These are phyloP conservation scores for Cephus pulcher DNA, from an alignment of 2,888 invertebrate genomes.

Conservation along the genomic window DNA sequence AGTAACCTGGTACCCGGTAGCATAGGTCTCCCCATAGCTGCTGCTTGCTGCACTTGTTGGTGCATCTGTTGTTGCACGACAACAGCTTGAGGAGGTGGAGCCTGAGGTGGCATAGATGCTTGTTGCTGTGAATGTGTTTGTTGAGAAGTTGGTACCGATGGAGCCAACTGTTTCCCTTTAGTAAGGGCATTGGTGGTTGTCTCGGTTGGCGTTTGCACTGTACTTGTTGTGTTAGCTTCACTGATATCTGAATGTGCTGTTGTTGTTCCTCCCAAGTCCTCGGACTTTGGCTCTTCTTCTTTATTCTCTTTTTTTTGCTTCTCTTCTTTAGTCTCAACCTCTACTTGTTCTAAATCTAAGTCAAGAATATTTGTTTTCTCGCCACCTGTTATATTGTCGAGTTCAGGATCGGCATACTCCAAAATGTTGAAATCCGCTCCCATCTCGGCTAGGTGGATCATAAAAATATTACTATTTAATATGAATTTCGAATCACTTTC, in stretches of 20 bases:
- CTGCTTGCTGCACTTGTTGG: conserved; percentile 75
- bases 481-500: not conserved
- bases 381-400: conserved; percentile 83
- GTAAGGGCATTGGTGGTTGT: conserved; percentile 40
- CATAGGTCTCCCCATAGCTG: conserved; percentile 71
- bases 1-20: conserved; percentile 69
- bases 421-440: conserved; percentile 95
- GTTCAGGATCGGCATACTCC: conserved; percentile 94
- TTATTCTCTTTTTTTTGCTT: conserved; percentile 65
- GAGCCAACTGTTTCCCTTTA: conserved; percentile 44
- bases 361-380: conserved; percentile 89
- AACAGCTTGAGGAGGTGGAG: conserved; percentile 55
- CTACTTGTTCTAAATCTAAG: conserved; percentile 83
- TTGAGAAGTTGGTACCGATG: conserved; percentile 43
- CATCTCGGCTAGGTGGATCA: conserved; percentile 77
- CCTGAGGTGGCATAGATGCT: conserved; percentile 57
- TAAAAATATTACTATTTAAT: conserved; percentile 10
- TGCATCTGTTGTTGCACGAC: conserved; percentile 70
- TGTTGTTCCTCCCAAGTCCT: conserved; percentile 38
- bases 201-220: conserved; percentile 43
- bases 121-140: conserved; percentile 48
- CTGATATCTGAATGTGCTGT: conserved; percentile 42
- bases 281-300: conserved; percentile 51
- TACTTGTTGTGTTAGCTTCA: conserved; percentile 38
- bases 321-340: conserved; percentile 75